Evolutionary conservation across 2,797 vertebrate genomes (phyloP).

Genomic region (Rhabdophis nuchalis): DNA sequence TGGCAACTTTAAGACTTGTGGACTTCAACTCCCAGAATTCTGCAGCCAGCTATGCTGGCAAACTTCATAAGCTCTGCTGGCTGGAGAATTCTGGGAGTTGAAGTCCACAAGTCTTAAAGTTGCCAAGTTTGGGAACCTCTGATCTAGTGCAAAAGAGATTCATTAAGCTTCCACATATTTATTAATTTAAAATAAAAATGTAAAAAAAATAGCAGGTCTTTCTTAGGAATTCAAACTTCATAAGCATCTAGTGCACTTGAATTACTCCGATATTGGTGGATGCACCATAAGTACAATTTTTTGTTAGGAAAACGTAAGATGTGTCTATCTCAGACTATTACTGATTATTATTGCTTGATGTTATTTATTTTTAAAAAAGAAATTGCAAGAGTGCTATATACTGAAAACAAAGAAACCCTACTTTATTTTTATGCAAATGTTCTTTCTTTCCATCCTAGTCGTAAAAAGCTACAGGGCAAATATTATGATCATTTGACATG

Average conservation of each 20-base stretch:
- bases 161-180: not conserved
- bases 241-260: too few relatives aligned
- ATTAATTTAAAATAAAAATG: not conserved
- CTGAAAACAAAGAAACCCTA: not conserved
- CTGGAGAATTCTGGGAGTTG: too few relatives aligned
- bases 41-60: too few relatives aligned
- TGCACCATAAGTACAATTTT: not conserved
- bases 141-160: constrained; percentile 1
- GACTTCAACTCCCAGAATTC: too few relatives aligned
- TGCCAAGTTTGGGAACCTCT: too few relatives aligned
- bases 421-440: constrained; percentile 19
- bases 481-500: constrained; percentile 6
- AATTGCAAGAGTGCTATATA: not conserved
- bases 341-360: not conserved
- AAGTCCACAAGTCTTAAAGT: too few relatives aligned
- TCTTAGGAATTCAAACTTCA: not conserved
- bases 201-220: not conserved
- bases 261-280: not conserved
- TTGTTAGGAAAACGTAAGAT: not conserved
- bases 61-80: too few relatives aligned
- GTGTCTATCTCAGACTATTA: not conserved
- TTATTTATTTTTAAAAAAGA: not conserved
- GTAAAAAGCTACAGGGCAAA: constrained; percentile 2
- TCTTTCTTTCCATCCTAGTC: not conserved
- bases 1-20: too few relatives aligned